Conservation (phyloP, 2,888 invertebrate species). For the Smittia sp. region DNA sequence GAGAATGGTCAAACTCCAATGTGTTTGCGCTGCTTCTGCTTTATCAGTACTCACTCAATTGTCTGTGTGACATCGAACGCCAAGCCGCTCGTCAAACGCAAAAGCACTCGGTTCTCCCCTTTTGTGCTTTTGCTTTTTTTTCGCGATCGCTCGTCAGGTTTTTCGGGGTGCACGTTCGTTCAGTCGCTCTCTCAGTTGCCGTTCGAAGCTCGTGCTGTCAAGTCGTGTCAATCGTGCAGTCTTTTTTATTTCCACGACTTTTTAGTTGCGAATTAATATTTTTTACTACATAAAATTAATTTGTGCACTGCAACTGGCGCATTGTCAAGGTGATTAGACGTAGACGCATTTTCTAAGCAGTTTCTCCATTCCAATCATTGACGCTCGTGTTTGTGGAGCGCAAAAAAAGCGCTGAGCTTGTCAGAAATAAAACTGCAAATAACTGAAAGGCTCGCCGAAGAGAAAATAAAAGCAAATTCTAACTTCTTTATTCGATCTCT, state of each 20-base stretch:
- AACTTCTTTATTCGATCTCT: neutral
- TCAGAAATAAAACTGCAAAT: neutral
- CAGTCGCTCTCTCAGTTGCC: neutral
- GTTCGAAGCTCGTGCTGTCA: neutral
- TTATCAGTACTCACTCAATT: too few relatives aligned
- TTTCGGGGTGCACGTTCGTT: neutral
- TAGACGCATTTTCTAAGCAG: neutral
- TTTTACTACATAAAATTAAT: neutral
- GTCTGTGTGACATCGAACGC: too few relatives aligned
- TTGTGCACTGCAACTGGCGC: neutral
- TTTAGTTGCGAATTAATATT: neutral
- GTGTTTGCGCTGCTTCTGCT: too few relatives aligned
- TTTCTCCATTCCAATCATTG: neutral
- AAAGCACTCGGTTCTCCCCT: neutral
- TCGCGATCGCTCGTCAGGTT: neutral
- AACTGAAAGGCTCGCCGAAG: neutral
- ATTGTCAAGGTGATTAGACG: neutral
- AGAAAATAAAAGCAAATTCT: conserved; percentile 3
- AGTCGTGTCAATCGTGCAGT: neutral
- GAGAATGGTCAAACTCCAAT: too few relatives aligned
- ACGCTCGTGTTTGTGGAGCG: neutral
- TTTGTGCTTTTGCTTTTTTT: neutral
- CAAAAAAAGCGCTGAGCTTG: neutral
- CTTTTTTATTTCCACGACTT: neutral
- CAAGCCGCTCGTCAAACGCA: neutral